Conservation (phyloP, 2,113 vertebrate species). For the Carollia perspicillata region DNA sequence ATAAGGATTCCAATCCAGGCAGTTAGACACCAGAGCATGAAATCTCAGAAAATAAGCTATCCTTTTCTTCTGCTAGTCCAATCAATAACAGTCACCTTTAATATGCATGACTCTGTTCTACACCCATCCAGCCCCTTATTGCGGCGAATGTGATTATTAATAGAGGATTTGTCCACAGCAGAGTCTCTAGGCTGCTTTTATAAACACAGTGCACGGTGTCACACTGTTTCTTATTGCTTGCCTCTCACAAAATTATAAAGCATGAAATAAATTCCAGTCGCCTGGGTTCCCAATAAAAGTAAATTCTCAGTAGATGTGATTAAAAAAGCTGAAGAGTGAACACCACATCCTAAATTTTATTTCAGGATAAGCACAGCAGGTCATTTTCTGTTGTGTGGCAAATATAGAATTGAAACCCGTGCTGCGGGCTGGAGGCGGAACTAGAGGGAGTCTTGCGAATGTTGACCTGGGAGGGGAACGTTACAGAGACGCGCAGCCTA, state of each 20-base stretch:
- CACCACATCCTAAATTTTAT: slow-evolving; percentile 30
- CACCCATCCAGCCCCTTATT: not conserved
- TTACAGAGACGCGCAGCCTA: not conserved
- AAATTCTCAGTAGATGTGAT: slow-evolving; percentile 26
- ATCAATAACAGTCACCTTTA: not conserved
- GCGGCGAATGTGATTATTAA: not conserved
- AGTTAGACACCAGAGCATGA: not conserved
- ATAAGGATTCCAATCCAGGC: not conserved
- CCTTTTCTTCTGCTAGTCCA: not conserved
- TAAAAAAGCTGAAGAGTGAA: slow-evolving; percentile 49
- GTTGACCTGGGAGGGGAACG: not conserved
- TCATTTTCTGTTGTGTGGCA: slow-evolving; percentile 47
- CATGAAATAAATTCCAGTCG: slow-evolving; percentile 40
- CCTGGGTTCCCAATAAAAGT: slow-evolving; percentile 29
- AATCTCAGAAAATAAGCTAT: not conserved
- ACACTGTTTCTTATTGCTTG: slow-evolving; percentile 8
- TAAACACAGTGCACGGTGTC: not conserved
- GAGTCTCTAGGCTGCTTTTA: not conserved
- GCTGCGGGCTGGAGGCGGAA: not conserved
- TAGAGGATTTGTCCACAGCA: not conserved
- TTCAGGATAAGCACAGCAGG: slow-evolving; percentile 2
- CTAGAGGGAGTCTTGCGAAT: not conserved
- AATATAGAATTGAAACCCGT: slow-evolving; percentile 32
- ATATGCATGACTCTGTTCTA: not conserved
- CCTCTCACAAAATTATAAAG: slow-evolving; percentile 41